Conservation (phyloP, 2,113 vertebrate species). For the Phyllostomus discolor region DNA sequence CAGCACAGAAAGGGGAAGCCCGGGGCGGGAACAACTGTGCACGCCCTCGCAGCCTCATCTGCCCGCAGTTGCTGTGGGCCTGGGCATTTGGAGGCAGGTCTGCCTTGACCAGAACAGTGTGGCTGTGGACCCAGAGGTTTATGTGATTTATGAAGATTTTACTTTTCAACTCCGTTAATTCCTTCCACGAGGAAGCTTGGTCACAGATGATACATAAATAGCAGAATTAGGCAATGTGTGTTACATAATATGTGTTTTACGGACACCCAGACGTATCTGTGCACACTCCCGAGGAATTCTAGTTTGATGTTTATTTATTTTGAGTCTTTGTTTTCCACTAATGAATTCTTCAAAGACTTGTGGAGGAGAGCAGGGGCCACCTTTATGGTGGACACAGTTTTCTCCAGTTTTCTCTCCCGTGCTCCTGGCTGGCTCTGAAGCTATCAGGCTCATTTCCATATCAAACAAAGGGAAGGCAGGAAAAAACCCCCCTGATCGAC, state of each 20-base stretch:
- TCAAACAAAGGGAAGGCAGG: slow-evolving; percentile 51
- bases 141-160: neutral
- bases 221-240: neutral
- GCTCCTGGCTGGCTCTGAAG: slow-evolving; percentile 41
- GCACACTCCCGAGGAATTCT: neutral
- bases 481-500: slow-evolving; percentile 11
- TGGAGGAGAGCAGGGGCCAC: slow-evolving; percentile 51
- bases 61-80: neutral
- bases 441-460: slow-evolving; percentile 65
- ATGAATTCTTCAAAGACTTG: slow-evolving; percentile 62
- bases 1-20: neutral
- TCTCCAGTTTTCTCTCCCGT: slow-evolving; percentile 40
- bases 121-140: neutral
- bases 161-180: slow-evolving; percentile 35
- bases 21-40: neutral
- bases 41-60: neutral
- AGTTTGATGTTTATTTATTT: slow-evolving; percentile 47
- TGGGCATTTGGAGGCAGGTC: neutral
- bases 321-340: slow-evolving; percentile 48
- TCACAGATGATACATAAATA: slow-evolving; percentile 14
- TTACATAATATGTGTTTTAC: neutral
- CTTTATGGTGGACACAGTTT: slow-evolving; percentile 56
- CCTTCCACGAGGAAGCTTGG: neutral
- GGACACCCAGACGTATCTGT: neutral
- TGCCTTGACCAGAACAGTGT: neutral